These are phyloP conservation scores for Strongylocentrotus purpuratus DNA, from an alignment of 35 echinoderm and acorn worm species.

Conservation along the genomic window DNA sequence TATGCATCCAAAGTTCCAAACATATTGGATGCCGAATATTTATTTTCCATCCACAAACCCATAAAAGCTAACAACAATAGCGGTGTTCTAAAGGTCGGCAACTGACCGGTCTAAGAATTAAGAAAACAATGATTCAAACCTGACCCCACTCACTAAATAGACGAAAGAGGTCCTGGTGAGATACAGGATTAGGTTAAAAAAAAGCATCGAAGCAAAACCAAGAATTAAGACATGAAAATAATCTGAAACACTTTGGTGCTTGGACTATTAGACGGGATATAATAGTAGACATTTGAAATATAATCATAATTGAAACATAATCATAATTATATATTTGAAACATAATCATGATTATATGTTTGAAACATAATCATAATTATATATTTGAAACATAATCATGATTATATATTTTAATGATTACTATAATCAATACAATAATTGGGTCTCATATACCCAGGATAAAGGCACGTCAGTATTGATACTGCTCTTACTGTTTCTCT, in stretches of 20 bases:
- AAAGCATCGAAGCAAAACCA: not conserved
- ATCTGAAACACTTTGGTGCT: not conserved
- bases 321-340: too few relatives aligned
- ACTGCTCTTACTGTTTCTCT: too few relatives aligned
- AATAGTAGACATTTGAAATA: too few relatives aligned
- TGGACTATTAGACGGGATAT: not conserved
- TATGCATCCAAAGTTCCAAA: not conserved
- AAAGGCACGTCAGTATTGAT: too few relatives aligned
- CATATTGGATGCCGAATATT: slow-evolving; percentile 21
- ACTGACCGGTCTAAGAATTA: slow-evolving; percentile 21
- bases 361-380: too few relatives aligned
- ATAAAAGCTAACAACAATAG: slow-evolving; percentile 19
- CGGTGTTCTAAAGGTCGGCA: not conserved
- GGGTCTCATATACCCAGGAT: too few relatives aligned
- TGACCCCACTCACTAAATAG: not conserved
- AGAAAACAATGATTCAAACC: not conserved
- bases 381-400: too few relatives aligned
- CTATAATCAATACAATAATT: too few relatives aligned
- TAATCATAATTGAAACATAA: too few relatives aligned
- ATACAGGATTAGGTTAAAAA: not conserved
- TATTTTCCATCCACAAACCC: slow-evolving; percentile 34
- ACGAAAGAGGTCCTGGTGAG: not conserved
- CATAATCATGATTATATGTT: too few relatives aligned
- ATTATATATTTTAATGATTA: too few relatives aligned
- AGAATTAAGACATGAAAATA: not conserved